Evolutionary conservation across 2,797 vertebrate species (phyloP).

Genomic region (Anableps anableps): DNA sequence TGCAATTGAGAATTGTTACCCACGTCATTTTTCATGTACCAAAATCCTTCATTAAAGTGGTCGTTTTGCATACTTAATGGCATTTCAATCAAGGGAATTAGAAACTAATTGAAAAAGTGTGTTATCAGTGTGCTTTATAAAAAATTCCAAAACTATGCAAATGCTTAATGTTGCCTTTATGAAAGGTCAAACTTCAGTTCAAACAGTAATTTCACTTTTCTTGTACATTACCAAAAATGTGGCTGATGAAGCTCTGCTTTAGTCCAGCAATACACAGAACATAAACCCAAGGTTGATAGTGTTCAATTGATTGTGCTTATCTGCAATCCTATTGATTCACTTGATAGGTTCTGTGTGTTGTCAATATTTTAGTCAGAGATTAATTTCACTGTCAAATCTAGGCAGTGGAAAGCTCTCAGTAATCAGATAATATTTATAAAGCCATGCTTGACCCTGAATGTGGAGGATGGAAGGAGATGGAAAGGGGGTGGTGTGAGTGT

Average conservation of each 20-base stretch:
- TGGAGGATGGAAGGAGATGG: conserved; percentile 50
- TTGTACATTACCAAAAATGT: conserved; percentile 20
- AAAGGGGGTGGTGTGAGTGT: neutral
- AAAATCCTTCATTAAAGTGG: conserved; percentile 27
- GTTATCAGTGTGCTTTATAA: conserved; percentile 42
- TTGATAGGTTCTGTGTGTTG: conserved; percentile 63
- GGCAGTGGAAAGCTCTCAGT: conserved; percentile 69
- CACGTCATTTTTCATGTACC: conserved; percentile 15
- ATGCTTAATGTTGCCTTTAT: conserved; percentile 57
- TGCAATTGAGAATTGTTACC: conserved; percentile 14
- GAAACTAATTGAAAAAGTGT: conserved; percentile 39
- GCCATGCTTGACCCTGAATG: conserved; percentile 68
- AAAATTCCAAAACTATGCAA: conserved; percentile 21
- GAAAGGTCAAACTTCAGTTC: conserved; percentile 57
- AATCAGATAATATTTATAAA: conserved; percentile 80
- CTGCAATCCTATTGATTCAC: conserved; percentile 44
- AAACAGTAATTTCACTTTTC: conserved; percentile 37
- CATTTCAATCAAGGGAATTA: conserved; percentile 53
- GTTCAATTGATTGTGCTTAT: conserved; percentile 77
- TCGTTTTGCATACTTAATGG: conserved; percentile 32
- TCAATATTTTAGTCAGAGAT: conserved; percentile 82
- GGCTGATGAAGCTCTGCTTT: conserved; percentile 41
- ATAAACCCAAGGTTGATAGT: conserved; percentile 48
- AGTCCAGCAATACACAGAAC: conserved; percentile 20
- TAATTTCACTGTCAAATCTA: conserved; percentile 74